Percentiles rank a stretch among this genome's conserved stretches.
Evolutionary conservation across 2,888 invertebrate species (phyloP).

Genomic region (Teleiodes luculella): DNA sequence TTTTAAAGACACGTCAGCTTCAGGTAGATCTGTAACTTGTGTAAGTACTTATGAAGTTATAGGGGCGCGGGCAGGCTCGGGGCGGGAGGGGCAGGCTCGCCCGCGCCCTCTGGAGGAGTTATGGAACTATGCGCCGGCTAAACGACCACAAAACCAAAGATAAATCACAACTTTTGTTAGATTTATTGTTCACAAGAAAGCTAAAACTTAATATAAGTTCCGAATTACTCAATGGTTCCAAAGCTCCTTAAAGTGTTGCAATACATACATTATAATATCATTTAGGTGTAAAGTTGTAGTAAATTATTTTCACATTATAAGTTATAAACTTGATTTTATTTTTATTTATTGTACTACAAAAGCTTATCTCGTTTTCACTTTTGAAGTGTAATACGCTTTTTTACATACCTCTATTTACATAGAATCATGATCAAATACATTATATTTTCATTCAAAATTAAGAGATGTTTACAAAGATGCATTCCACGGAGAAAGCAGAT

Average conservation of each 20-base stretch:
- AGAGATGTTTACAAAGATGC: conserved; percentile 64
- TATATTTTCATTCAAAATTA: conserved; percentile 59
- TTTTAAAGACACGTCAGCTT: conserved; percentile 70
- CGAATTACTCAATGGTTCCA: conserved; percentile 70
- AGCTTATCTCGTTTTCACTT: conserved; percentile 68
- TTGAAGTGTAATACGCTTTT: conserved; percentile 75
- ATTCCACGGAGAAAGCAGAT: conserved; percentile 63
- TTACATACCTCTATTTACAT: conserved; percentile 73
- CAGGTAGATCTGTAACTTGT: conserved; percentile 76
- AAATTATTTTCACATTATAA: conserved; percentile 74
- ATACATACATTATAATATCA: conserved; percentile 63
- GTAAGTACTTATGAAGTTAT: conserved; percentile 73
- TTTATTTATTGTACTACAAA: conserved; percentile 71
- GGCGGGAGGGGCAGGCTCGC: not conserved
- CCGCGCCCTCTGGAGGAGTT: conserved; percentile 55
- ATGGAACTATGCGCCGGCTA: conserved; percentile 61
- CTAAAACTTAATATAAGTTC: conserved; percentile 57
- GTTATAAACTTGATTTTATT: conserved; percentile 68
- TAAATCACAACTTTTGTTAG: conserved; percentile 64
- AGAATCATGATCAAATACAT: conserved; percentile 74
- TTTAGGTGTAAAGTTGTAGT: conserved; percentile 75
- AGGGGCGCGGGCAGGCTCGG: conserved; percentile 33
- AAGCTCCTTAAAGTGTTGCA: conserved; percentile 76
- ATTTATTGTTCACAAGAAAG: conserved; percentile 65
- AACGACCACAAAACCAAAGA: conserved; percentile 71